A percentile compares a stretch with the other conserved stretches of the same genome.
Evolutionary conservation across 1,140 invertebrate genomes (phyloP).

Genomic region (Cecropterus lyciades): DNA sequence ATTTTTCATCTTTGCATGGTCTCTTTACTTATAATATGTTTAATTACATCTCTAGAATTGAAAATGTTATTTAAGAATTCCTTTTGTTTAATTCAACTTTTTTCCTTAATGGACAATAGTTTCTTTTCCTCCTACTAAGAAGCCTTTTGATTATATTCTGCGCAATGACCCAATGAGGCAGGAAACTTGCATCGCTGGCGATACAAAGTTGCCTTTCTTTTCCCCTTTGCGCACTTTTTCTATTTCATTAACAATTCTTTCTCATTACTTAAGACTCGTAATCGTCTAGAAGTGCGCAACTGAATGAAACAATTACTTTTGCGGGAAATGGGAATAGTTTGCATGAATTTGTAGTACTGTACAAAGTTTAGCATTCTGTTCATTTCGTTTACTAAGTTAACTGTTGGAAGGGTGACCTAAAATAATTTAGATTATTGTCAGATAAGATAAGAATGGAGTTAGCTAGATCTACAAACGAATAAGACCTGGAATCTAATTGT

Average conservation of each 20-base stretch:
- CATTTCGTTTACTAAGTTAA: not conserved
- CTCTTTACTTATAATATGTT: no score
- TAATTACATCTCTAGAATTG: no score
- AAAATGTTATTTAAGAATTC: no score
- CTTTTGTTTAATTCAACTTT: not conserved
- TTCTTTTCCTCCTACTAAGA: not conserved
- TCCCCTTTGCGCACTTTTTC: constrained; percentile 4
- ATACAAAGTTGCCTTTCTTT: constrained; percentile 4
- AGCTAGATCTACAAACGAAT: no score
- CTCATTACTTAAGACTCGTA: constrained; percentile 8
- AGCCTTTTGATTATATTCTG: constrained; percentile 1
- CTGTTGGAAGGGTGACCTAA: not conserved
- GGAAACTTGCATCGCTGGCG: not conserved
- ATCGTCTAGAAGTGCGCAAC: constrained; percentile 13
- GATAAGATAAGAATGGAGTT: no score
- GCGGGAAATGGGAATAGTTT: constrained; percentile 21
- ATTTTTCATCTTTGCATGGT: no score
- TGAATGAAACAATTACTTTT: constrained; percentile 19
- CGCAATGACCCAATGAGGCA: not conserved
- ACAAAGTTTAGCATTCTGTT: not conserved
- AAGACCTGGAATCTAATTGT: no score
- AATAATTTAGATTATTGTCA: no score
- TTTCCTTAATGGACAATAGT: not conserved
- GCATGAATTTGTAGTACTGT: not conserved
- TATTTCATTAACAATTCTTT: constrained; percentile 23